These are phyloP conservation scores for Eustalomyia histrio DNA, from an alignment of 2,888 invertebrate genomes.

Conservation along the genomic window DNA sequence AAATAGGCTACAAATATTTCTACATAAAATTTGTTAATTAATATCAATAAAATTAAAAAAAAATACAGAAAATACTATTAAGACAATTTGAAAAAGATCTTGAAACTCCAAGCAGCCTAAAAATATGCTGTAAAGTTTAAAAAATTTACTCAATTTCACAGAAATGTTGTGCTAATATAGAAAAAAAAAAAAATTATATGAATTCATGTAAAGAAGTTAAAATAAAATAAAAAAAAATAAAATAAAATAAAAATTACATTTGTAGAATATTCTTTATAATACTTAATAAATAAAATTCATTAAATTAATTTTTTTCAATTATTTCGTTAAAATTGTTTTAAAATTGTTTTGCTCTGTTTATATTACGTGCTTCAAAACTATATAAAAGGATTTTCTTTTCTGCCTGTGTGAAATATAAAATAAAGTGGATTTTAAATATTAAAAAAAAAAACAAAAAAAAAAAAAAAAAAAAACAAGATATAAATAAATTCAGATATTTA, in stretches of 20 bases:
- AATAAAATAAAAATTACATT: no score
- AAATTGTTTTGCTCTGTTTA: slow-evolving; percentile 45
- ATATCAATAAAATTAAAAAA: no score
- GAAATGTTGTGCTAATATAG: no score
- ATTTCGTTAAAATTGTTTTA: slow-evolving; percentile 7
- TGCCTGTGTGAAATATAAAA: slow-evolving; percentile 25
- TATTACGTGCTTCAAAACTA: slow-evolving; percentile 63
- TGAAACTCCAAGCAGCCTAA: not conserved
- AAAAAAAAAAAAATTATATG: no score
- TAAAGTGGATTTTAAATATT: slow-evolving; percentile 44
- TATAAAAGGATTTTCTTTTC: slow-evolving; percentile 60
- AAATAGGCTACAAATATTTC: no score
- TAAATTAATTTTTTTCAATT: not conserved
- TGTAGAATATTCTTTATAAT: no score
- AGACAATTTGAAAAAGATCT: not conserved
- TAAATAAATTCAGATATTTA: not conserved
- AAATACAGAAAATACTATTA: not conserved
- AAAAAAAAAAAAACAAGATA: slow-evolving; percentile 1
- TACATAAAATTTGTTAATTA: no score
- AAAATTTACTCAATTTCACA: no score
- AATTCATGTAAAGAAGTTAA: no score
- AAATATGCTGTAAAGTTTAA: not conserved
- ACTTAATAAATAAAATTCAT: no score
- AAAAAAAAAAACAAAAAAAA: slow-evolving; percentile 1
- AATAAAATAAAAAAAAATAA: no score